Evolutionary conservation across 2,888 invertebrate genomes (phyloP).

Genomic region (Tribolium freemani): DNA sequence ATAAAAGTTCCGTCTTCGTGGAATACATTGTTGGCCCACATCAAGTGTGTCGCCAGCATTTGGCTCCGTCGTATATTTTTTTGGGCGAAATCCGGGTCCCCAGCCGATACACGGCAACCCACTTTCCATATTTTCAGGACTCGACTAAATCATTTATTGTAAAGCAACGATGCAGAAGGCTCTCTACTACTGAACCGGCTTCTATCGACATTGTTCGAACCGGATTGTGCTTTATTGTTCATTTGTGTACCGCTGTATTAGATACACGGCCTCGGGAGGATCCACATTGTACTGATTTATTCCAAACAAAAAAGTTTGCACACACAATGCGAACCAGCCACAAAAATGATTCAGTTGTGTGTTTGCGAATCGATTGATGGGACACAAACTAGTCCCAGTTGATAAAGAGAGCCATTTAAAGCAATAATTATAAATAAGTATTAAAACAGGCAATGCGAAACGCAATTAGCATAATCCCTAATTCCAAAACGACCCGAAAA

Average conservation of each 20-base stretch:
- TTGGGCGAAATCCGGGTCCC: slow-evolving; percentile 7
- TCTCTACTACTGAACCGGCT: slow-evolving; percentile 9
- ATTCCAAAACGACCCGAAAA: slow-evolving; percentile 57
- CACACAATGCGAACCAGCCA: no score
- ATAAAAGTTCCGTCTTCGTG: slow-evolving; percentile 13
- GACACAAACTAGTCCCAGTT: background rate
- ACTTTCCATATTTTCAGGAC: slow-evolving; percentile 64
- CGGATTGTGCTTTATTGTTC: slow-evolving; percentile 59
- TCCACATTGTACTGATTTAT: slow-evolving; percentile 37
- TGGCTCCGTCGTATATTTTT: slow-evolving; percentile 12
- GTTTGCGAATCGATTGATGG: no score
- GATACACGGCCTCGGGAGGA: slow-evolving; percentile 49
- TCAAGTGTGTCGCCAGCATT: slow-evolving; percentile 7
- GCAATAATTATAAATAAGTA: slow-evolving; percentile 61
- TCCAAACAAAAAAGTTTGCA: slow-evolving; percentile 24
- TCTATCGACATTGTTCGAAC: slow-evolving; percentile 56
- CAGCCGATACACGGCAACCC: slow-evolving; percentile 59
- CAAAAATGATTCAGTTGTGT: no score
- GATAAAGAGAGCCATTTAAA: slow-evolving; percentile 49
- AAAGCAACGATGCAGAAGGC: slow-evolving; percentile 57
- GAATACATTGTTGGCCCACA: slow-evolving; percentile 15
- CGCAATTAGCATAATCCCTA: slow-evolving; percentile 61
- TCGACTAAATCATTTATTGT: slow-evolving; percentile 60
- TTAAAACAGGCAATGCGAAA: slow-evolving; percentile 49
- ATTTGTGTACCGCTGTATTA: slow-evolving; percentile 58